phyloP scores from a whole-genome alignment of 2,888 invertebrate genomes.

The Electrophaes corylata region DNA sequence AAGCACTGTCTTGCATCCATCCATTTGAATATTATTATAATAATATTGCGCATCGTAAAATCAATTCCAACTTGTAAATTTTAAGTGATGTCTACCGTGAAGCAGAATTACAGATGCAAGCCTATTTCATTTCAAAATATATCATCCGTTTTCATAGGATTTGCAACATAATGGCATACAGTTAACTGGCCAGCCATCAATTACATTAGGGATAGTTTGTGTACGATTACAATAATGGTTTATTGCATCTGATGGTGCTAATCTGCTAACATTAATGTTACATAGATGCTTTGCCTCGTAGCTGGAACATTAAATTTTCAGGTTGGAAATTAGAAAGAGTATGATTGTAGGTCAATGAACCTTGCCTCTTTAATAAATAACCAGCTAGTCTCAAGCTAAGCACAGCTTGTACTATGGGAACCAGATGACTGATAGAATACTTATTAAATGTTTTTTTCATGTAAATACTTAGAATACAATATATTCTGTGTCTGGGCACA shows the following conservation, averaged over 20 bases:
- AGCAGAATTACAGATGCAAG: background rate
- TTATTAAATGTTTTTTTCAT: no score
- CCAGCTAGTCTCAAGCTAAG: no score
- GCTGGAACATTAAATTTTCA: no score
- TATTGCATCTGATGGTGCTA: constrained; percentile 12
- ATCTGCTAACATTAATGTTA: constrained; percentile 9
- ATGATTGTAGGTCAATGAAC: no score
- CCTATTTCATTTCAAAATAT: constrained; percentile 3
- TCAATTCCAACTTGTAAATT: background rate
- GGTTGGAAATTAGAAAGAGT: no score
- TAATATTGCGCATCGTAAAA: background rate
- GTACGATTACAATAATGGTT: constrained; percentile 16
- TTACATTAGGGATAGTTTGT: constrained; percentile 9
- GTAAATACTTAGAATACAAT: no score
- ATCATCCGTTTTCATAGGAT: constrained; percentile 2
- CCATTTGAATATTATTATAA: no score
- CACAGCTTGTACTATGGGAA: no score
- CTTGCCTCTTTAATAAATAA: no score
- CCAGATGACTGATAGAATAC: no score
- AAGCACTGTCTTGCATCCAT: no score
- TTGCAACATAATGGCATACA: constrained; percentile 9
- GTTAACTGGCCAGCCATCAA: constrained; percentile 10
- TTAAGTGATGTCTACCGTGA: background rate
- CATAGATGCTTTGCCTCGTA: background rate
- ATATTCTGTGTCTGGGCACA: no score